A percentile compares a stretch with the other conserved stretches of the same genome.
Evolutionary conservation across 2,797 vertebrate species (phyloP).

Genomic region (Octomys mimax): DNA sequence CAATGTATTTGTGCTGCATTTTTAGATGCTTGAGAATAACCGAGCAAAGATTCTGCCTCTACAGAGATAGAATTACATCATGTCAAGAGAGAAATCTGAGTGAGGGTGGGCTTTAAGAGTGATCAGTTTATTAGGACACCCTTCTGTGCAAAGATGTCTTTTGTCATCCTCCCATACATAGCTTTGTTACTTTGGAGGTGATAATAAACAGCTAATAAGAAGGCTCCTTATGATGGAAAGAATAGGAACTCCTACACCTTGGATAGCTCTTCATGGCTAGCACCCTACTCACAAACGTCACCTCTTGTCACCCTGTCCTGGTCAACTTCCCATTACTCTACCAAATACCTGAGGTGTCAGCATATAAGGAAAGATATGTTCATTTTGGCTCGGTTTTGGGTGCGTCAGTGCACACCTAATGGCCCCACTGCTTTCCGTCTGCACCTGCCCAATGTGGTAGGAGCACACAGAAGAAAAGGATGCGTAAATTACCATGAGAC

Average conservation of each 20-base stretch:
- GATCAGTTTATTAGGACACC: neutral
- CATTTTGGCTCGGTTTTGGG: neutral
- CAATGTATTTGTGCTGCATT: neutral
- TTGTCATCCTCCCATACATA: neutral
- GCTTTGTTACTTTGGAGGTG: neutral
- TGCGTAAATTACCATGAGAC: too few species aligned
- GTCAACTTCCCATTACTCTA: neutral
- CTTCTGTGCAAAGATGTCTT: neutral
- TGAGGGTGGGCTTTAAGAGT: neutral
- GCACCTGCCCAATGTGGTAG: too few species aligned
- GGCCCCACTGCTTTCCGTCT: neutral
- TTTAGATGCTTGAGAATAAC: neutral
- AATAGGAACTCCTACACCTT: neutral
- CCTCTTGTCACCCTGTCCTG: neutral
- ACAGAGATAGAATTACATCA: neutral
- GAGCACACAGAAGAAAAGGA: too few species aligned
- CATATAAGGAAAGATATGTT: neutral
- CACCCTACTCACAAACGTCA: neutral
- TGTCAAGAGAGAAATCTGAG: neutral
- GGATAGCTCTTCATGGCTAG: neutral
- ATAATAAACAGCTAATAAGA: neutral
- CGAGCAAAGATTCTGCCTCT: neutral
- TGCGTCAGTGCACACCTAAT: neutral
- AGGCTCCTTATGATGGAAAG: neutral
- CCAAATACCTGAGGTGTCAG: neutral